phyloP scores from a whole-genome alignment of 2,888 invertebrate genomes.

The Drosophila koepferae region DNA sequence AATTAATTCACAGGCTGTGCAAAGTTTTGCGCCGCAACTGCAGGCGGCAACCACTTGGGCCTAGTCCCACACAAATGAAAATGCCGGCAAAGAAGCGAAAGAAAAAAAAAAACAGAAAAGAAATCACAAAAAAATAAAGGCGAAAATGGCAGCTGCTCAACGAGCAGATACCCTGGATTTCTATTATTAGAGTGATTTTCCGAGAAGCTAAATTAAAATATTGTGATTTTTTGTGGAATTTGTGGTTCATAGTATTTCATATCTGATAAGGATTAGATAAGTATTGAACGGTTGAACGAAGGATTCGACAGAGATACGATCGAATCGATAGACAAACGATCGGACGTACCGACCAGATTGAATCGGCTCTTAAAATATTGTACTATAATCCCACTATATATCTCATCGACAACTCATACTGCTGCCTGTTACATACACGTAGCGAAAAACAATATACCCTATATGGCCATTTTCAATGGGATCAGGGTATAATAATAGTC shows the following conservation, averaged over 20 bases:
- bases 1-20: slow-evolving; percentile 75
- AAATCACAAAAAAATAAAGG: background rate
- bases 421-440: background rate
- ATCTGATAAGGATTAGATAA: background rate
- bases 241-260: no score
- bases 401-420: background rate
- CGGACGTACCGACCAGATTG: no score
- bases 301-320: background rate
- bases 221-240: no score
- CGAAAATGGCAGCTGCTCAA: background rate
- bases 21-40: slow-evolving; percentile 66
- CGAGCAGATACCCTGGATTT: background rate
- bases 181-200: no score
- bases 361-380: background rate
- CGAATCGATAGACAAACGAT: background rate
- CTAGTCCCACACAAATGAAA: slow-evolving; percentile 67
- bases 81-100: slow-evolving; percentile 31
- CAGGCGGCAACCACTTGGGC: slow-evolving; percentile 71
- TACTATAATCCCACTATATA: background rate
- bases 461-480: background rate
- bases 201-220: no score
- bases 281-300: background rate
- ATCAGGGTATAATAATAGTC: slow-evolving; percentile 9
- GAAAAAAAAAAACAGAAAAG: slow-evolving; percentile 28
- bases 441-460: background rate